These are phyloP conservation scores for Mesorhabditis spiculigera DNA, from an alignment of 2,888 invertebrate species.

Conservation along the genomic window DNA sequence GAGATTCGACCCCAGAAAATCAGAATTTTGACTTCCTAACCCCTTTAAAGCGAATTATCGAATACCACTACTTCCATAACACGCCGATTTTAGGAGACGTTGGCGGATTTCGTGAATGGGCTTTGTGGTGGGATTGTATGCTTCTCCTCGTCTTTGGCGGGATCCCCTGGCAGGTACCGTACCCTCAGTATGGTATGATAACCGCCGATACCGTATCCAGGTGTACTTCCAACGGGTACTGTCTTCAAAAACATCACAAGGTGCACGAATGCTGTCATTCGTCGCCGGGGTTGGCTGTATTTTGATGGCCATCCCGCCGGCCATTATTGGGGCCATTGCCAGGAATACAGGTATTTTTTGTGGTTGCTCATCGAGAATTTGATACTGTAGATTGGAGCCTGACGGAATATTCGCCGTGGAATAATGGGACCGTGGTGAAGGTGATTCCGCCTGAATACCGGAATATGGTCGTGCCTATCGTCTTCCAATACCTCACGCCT, in stretches of 20 bases:
- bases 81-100: slow-evolving; percentile 27
- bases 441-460: slow-evolving; percentile 66
- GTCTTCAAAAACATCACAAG: slow-evolving; percentile 87
- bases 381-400: slow-evolving; percentile 81
- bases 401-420: slow-evolving; percentile 69
- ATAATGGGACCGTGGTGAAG: slow-evolving; percentile 52
- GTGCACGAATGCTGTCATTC: slow-evolving; percentile 89
- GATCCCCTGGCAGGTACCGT: slow-evolving; percentile 87
- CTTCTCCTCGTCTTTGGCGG: slow-evolving; percentile 87
- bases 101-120: slow-evolving; percentile 70
- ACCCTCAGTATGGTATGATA: not conserved
- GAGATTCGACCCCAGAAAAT: too few species aligned
- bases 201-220: slow-evolving; percentile 59
- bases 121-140: slow-evolving; percentile 82
- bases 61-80: not conserved
- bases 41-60: not conserved
- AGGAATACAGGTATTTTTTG: slow-evolving; percentile 70
- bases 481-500: slow-evolving; percentile 87
- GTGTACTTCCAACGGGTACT: slow-evolving; percentile 97
- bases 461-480: slow-evolving; percentile 93
- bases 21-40: too few species aligned
- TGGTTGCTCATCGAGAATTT: not conserved
- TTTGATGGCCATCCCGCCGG: slow-evolving; percentile 92
- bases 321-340: slow-evolving; percentile 93
- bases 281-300: slow-evolving; percentile 93